These are phyloP conservation scores for Muscicapa adusta DNA, from an alignment of 2,113 vertebrate species.

Conservation along the genomic window DNA sequence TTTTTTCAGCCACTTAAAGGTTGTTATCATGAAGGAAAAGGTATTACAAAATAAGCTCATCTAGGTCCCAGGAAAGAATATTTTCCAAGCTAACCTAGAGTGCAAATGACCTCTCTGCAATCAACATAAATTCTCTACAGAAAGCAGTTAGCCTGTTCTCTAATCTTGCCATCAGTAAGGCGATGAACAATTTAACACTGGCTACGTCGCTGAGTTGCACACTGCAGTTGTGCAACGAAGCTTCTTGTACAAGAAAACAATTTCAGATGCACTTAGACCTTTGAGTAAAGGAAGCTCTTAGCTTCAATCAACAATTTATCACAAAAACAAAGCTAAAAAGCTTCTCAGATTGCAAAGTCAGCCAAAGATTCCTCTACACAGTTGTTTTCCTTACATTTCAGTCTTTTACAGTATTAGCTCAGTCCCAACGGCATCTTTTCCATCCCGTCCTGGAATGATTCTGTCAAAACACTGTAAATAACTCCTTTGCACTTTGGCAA, in stretches of 20 bases:
- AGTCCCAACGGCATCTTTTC: conserved; percentile 53
- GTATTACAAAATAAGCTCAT: conserved; percentile 14
- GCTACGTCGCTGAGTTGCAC: not conserved
- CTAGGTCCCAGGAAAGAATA: conserved; percentile 15
- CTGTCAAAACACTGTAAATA: conserved; percentile 66
- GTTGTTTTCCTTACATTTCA: conserved; percentile 36
- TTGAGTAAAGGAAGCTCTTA: not conserved
- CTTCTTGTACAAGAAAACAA: not conserved
- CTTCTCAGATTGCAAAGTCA: not conserved
- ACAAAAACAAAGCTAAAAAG: conserved; percentile 37
- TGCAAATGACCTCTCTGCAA: not conserved
- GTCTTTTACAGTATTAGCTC: conserved; percentile 47
- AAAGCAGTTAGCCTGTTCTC: not conserved
- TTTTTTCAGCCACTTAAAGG: not conserved
- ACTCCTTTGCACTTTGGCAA: conserved; percentile 27
- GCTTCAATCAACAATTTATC: not conserved
- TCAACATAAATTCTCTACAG: not conserved
- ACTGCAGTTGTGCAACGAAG: not conserved
- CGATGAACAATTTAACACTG: not conserved
- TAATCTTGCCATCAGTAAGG: not conserved
- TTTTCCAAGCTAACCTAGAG: not conserved
- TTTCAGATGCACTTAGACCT: conserved; percentile 27
- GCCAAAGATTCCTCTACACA: conserved; percentile 19
- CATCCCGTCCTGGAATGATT: not conserved
- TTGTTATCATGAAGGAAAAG: not conserved